Conservation (phyloP, 2,797 vertebrate species). For the Hemitrygon akajei region DNA sequence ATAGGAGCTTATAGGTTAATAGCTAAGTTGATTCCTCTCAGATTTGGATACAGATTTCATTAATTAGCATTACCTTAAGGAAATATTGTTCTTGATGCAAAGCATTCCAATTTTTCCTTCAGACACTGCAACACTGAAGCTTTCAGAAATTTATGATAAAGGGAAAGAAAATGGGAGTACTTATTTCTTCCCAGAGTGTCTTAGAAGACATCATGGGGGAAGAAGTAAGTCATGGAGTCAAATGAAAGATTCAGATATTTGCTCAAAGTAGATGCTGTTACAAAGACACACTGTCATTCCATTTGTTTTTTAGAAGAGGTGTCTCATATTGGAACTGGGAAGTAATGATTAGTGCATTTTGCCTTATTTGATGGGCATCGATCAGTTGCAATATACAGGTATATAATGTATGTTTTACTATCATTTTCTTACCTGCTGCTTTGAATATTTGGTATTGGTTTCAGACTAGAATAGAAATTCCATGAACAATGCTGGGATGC, state of each 20-base stretch:
- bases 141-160: not conserved
- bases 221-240: too few relatives aligned
- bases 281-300: not conserved
- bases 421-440: not conserved
- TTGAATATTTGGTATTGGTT: not conserved
- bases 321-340: not conserved
- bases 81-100: not conserved
- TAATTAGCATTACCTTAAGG: not conserved
- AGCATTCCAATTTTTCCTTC: not conserved
- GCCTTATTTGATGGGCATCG: too few relatives aligned
- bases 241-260: too few relatives aligned
- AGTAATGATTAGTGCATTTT: not conserved
- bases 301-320: not conserved
- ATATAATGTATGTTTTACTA: not conserved
- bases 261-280: too few relatives aligned
- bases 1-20: not conserved
- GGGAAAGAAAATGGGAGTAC: not conserved
- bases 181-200: not conserved
- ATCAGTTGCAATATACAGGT: not conserved
- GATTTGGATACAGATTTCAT: not conserved
- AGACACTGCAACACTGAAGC: not conserved
- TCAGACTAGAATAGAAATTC: not conserved
- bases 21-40: not conserved
- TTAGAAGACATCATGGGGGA: not conserved
- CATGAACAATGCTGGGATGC: not conserved